A percentile compares a stretch with the other conserved stretches of the same genome.
These are phyloP conservation scores for Saccostrea glomerata DNA, from an alignment of 1,140 invertebrate species.

Conservation along the genomic window DNA sequence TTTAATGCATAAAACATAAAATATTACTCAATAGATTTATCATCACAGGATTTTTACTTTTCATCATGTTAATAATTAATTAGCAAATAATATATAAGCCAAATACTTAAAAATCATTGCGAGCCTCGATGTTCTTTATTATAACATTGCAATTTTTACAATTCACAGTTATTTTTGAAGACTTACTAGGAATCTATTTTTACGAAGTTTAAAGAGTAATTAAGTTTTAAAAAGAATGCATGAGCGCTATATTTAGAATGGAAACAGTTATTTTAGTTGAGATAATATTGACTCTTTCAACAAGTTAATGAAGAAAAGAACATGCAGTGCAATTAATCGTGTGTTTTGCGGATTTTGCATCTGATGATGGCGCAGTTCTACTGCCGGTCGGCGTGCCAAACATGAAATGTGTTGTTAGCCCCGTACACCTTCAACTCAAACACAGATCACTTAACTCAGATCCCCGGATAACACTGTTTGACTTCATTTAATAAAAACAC, in stretches of 20 bases:
- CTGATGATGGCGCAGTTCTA: not conserved
- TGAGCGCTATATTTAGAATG: not conserved
- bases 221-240: not conserved
- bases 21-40: not conserved
- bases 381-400: conserved; percentile 13
- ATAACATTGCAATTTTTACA: not conserved
- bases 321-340: conserved; percentile 9
- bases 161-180: not conserved
- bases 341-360: conserved; percentile 28
- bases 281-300: conserved; percentile 25
- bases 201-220: not conserved
- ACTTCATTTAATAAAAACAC: conserved; percentile 37
- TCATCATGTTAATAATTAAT: not conserved
- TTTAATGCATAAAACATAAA: not conserved
- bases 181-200: not conserved
- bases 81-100: not conserved
- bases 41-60: not conserved
- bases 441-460: conserved; percentile 36
- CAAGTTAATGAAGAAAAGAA: conserved; percentile 16
- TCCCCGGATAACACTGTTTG: conserved; percentile 34
- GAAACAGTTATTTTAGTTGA: conserved; percentile 13
- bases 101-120: not conserved
- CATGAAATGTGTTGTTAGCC: conserved; percentile 33
- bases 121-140: not conserved
- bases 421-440: conserved; percentile 18